phyloP scores from a whole-genome alignment of 2,888 invertebrate genomes.

The Mythimna impura region DNA sequence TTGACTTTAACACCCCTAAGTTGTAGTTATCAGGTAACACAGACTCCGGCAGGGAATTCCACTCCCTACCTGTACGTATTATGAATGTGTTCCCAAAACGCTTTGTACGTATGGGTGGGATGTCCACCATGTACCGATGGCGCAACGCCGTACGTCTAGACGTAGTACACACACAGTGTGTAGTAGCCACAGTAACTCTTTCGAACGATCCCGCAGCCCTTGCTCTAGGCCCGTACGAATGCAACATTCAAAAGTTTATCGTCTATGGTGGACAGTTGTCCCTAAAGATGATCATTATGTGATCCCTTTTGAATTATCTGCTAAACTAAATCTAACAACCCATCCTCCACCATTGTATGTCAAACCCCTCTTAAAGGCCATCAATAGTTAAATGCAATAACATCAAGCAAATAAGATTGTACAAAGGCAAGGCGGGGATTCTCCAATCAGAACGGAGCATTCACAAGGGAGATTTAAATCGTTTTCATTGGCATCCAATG shows the following conservation, averaged over 20 bases:
- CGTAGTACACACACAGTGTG: too few species aligned
- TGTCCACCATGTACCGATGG: too few species aligned
- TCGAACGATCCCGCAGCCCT: too few species aligned
- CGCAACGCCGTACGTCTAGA: too few species aligned
- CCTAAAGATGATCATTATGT: neutral
- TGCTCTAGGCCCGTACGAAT: too few species aligned
- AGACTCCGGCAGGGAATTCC: too few species aligned
- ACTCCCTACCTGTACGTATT: too few species aligned
- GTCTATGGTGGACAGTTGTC: neutral
- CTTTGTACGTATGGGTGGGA: too few species aligned
- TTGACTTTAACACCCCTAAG: too few species aligned
- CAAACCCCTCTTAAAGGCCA: constrained; percentile 9
- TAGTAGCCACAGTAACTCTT: too few species aligned
- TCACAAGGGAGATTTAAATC: constrained; percentile 46
- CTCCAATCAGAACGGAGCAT: constrained; percentile 54
- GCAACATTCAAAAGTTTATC: neutral
- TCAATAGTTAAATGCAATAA: constrained; percentile 60
- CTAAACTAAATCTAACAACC: neutral
- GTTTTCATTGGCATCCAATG: constrained; percentile 49
- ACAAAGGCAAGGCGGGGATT: constrained; percentile 56
- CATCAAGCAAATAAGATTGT: constrained; percentile 64
- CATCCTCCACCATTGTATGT: neutral
- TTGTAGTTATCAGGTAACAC: too few species aligned
- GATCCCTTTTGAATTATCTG: neutral
- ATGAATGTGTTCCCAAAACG: too few species aligned